Evolutionary conservation across 2,113 vertebrate species (phyloP).

Genomic region (Ellobius talpinus): DNA sequence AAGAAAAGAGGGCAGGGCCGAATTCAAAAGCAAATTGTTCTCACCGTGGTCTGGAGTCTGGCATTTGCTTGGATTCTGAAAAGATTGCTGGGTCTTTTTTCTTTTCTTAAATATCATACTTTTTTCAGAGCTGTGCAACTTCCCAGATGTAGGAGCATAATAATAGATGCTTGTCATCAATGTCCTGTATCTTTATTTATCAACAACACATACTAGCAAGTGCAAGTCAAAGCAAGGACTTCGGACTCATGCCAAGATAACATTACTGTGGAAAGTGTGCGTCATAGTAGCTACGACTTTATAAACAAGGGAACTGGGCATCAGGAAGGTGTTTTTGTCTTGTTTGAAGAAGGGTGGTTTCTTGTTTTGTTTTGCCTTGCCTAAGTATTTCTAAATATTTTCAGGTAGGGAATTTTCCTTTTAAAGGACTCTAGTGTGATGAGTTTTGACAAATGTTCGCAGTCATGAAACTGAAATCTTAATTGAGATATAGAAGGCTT

Average conservation of each 20-base stretch:
- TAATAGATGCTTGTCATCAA: not conserved
- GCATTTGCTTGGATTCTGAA: slow-evolving; percentile 35
- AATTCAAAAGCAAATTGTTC: slow-evolving; percentile 61
- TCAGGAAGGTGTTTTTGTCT: not conserved
- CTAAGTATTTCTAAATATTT: slow-evolving; percentile 12
- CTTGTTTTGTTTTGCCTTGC: not conserved
- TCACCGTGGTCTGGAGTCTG: slow-evolving; percentile 41
- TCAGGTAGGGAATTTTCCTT: not conserved
- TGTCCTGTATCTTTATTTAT: not conserved
- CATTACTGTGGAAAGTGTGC: not conserved
- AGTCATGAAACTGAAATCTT: not conserved
- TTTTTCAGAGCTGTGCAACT: not conserved
- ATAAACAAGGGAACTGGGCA: slow-evolving; percentile 12
- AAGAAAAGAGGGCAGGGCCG: slow-evolving; percentile 49
- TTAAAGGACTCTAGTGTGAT: not conserved
- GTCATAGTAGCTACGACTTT: not conserved
- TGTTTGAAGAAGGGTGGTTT: not conserved
- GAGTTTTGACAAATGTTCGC: not conserved
- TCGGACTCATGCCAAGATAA: not conserved
- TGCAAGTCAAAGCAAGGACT: not conserved
- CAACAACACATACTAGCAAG: not conserved
- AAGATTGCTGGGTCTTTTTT: slow-evolving; percentile 35
- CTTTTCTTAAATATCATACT: slow-evolving; percentile 40
- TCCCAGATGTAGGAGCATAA: not conserved
- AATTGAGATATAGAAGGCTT: not conserved